These are phyloP conservation scores for Plebejus argus DNA, from an alignment of 2,888 invertebrate genomes.

Conservation along the genomic window DNA sequence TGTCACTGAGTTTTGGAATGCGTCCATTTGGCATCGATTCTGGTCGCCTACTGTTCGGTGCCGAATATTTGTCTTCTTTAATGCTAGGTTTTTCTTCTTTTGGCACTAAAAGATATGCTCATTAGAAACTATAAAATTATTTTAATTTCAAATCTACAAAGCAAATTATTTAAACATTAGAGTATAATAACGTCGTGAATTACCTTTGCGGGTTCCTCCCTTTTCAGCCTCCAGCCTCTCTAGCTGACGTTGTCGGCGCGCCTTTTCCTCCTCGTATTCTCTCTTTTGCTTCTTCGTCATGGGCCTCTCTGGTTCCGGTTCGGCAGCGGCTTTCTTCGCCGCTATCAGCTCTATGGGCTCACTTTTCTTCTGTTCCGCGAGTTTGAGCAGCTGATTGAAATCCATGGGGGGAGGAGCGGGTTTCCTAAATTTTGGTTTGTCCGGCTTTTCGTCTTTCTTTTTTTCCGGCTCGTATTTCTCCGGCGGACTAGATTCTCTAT, in stretches of 20 bases:
- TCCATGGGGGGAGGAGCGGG: constrained; percentile 88
- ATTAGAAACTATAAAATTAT: background rate
- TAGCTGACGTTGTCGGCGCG: constrained; percentile 77
- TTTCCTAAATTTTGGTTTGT: constrained; percentile 82
- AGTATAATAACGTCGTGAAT: constrained; percentile 11
- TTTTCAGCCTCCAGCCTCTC: constrained; percentile 67
- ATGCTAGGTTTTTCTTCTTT: constrained; percentile 54
- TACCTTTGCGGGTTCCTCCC: constrained; percentile 54
- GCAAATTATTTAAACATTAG: background rate
- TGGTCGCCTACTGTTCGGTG: constrained; percentile 55
- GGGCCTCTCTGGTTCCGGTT: constrained; percentile 84
- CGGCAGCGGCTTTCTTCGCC: constrained; percentile 60
- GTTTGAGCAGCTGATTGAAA: constrained; percentile 88
- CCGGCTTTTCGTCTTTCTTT: constrained; percentile 67
- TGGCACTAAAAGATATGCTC: constrained; percentile 46
- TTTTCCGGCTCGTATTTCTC: constrained; percentile 66
- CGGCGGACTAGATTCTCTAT: constrained; percentile 58
- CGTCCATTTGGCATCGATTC: constrained; percentile 62
- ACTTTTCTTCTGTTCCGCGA: constrained; percentile 91
- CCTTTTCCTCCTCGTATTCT: constrained; percentile 87
- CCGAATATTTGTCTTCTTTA: constrained; percentile 44
- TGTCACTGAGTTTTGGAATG: constrained; percentile 79
- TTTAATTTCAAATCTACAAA: background rate
- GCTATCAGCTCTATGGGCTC: constrained; percentile 85
- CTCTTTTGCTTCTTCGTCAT: constrained; percentile 91